Conservation (phyloP, 2,113 vertebrate species). For the Scartelaos histophorus region DNA sequence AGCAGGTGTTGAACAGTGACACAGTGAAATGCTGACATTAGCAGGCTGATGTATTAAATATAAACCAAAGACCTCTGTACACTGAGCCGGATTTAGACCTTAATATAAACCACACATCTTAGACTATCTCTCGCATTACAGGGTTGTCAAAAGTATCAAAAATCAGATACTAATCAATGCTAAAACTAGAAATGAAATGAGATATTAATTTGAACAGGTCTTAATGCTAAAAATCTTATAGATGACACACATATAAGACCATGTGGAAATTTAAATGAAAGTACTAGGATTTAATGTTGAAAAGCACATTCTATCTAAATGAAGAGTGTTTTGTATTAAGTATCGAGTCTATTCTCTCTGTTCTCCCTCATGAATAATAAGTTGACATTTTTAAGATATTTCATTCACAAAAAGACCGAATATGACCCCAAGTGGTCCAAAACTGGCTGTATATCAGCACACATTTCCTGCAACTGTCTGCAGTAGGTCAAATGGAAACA, state of each 20-base stretch:
- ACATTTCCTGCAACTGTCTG: conserved; percentile 69
- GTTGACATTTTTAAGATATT: conserved; percentile 32
- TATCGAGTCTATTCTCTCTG: no score
- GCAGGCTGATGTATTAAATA: conserved; percentile 53
- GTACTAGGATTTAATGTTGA: no score
- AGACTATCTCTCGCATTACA: conserved; percentile 11
- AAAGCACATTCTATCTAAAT: no score
- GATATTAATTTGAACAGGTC: no score
- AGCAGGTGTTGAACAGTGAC: conserved; percentile 19
- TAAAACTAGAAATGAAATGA: no score
- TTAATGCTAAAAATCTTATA: no score
- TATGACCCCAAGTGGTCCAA: conserved; percentile 56
- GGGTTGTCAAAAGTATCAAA: no score
- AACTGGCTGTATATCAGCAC: conserved; percentile 62
- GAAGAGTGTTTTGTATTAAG: no score
- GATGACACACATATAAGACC: no score
- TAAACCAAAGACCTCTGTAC: conserved; percentile 55
- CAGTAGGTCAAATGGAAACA: conserved; percentile 64
- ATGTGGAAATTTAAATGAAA: no score
- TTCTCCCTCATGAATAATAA: conserved; percentile 27
- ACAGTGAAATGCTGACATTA: conserved; percentile 54
- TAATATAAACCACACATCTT: conserved; percentile 53
- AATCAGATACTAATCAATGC: no score
- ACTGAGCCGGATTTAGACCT: conserved; percentile 53
- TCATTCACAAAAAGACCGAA: conserved; percentile 54